Evolutionary conservation across 2,113 vertebrate genomes (phyloP).

Genomic region (Malurus cyaneus): DNA sequence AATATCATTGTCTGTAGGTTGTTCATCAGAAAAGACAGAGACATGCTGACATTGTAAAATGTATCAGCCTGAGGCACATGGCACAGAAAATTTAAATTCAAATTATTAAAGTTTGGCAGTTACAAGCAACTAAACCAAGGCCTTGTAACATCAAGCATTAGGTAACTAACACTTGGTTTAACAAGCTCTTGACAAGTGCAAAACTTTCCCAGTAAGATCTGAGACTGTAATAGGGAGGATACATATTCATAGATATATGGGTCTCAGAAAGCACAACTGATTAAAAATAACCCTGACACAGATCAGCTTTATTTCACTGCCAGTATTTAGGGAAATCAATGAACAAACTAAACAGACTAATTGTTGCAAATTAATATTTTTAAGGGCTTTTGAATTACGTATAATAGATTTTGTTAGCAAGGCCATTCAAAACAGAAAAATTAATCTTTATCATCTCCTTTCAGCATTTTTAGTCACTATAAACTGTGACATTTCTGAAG

Average conservation of each 20-base stretch:
- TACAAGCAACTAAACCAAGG: background rate
- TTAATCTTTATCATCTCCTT: background rate
- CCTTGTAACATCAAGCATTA: background rate
- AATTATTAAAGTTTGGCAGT: background rate
- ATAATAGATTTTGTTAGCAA: background rate
- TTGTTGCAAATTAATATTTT: constrained; percentile 14
- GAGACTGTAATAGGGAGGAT: background rate
- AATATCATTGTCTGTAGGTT: background rate
- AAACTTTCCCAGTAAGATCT: background rate
- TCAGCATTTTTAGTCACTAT: constrained; percentile 6
- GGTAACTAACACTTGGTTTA: background rate
- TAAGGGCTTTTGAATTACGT: background rate
- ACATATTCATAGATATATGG: background rate
- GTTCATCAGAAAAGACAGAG: background rate
- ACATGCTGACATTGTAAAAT: background rate
- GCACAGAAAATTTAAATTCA: background rate
- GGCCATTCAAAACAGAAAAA: background rate
- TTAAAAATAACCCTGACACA: background rate
- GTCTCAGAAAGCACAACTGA: background rate
- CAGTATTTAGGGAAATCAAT: background rate
- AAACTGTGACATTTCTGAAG: constrained; percentile 1
- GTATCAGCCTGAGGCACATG: background rate
- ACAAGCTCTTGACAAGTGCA: background rate
- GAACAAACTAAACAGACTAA: background rate
- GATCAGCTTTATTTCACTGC: background rate